These are phyloP conservation scores for Pedicia rivosa DNA, from an alignment of 2,888 invertebrate species.

Conservation along the genomic window DNA sequence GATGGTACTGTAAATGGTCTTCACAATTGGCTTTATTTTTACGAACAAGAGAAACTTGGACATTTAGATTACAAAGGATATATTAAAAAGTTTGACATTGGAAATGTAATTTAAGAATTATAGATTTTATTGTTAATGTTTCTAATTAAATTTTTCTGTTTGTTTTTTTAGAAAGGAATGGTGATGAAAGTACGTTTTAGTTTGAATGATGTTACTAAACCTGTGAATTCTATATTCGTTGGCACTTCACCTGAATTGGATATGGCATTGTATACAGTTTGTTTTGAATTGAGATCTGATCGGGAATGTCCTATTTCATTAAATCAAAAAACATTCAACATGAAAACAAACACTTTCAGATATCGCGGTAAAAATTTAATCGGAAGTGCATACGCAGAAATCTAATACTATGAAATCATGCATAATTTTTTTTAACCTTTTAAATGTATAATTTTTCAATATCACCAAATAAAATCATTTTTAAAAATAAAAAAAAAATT, in stretches of 20 bases:
- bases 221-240: slow-evolving; percentile 61
- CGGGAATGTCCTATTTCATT: slow-evolving; percentile 57
- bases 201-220: slow-evolving; percentile 55
- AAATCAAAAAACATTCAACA: slow-evolving; percentile 50
- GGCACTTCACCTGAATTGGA: slow-evolving; percentile 86
- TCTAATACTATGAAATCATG: too few species aligned
- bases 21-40: slow-evolving; percentile 84
- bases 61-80: slow-evolving; percentile 66
- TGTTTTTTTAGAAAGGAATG: slow-evolving; percentile 52
- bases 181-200: slow-evolving; percentile 56
- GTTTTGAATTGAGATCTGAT: slow-evolving; percentile 62
- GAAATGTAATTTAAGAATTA: slow-evolving; percentile 41
- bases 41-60: slow-evolving; percentile 54
- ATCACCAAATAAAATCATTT: too few species aligned
- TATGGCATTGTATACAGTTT: slow-evolving; percentile 76
- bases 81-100: slow-evolving; percentile 50
- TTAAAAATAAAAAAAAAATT: too few species aligned
- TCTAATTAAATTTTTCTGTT: slow-evolving; percentile 15
- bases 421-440: too few species aligned
- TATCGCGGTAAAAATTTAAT: slow-evolving; percentile 64
- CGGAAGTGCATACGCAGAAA: slow-evolving; percentile 69
- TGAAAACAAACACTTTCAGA: slow-evolving; percentile 56
- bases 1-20: slow-evolving; percentile 63
- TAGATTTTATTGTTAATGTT: slow-evolving; percentile 18
- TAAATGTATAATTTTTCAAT: too few species aligned